Percentiles rank a stretch among this genome's conserved stretches.
These are phyloP conservation scores for Callimorpha dominula DNA, from an alignment of 2,888 invertebrate species.

Conservation along the genomic window DNA sequence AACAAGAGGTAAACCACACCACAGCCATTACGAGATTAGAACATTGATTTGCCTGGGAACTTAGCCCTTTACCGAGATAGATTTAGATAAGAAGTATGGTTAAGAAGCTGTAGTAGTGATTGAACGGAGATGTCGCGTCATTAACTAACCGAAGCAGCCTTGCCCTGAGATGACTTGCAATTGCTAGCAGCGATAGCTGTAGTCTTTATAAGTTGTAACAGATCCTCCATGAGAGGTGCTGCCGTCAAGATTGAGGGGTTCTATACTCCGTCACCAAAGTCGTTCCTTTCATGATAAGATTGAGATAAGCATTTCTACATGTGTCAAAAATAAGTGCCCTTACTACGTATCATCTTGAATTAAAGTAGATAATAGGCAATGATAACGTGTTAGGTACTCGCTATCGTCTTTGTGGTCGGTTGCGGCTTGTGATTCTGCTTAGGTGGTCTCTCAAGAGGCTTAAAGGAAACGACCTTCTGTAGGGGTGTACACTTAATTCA, in stretches of 20 bases:
- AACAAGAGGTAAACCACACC: no score
- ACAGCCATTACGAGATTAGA: no score
- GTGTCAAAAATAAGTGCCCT: neutral
- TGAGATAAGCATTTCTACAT: neutral
- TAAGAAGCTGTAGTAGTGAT: no score
- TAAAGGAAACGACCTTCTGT: no score
- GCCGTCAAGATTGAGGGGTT: neutral
- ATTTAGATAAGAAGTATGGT: no score
- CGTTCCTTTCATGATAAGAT: neutral
- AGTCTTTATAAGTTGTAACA: neutral
- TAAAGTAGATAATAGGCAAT: neutral
- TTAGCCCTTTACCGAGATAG: no score
- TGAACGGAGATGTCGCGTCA: no score
- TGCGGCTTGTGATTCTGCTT: neutral
- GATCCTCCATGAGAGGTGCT: neutral
- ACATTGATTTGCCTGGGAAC: no score
- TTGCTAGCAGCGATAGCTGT: neutral
- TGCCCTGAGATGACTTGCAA: neutral
- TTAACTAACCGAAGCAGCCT: no score
- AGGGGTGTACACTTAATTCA: no score
- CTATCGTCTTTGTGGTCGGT: neutral
- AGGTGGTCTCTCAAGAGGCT: neutral
- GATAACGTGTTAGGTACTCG: neutral
- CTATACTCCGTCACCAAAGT: neutral
- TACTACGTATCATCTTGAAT: neutral